A percentile compares a stretch with the other conserved stretches of the same genome.
These are phyloP conservation scores for Odontothrips loti DNA, from an alignment of 2,888 invertebrate species.

Conservation along the genomic window DNA sequence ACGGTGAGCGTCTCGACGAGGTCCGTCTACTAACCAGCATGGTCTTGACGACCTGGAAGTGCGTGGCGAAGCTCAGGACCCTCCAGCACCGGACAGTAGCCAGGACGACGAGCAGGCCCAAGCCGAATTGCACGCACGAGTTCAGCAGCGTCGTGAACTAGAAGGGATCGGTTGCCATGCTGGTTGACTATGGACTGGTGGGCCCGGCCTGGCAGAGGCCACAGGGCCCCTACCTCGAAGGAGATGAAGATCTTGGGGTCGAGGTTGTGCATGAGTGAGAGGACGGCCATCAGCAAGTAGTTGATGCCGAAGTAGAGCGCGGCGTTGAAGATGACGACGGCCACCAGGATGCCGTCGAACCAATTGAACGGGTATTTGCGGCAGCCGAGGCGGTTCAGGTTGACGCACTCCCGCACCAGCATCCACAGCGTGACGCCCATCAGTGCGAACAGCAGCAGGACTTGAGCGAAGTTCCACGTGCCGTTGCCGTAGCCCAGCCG, in stretches of 20 bases:
- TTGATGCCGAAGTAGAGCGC: slow-evolving; percentile 5
- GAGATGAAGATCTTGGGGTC: slow-evolving; percentile 16
- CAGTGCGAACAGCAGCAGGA: neutral
- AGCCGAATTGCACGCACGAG: neutral
- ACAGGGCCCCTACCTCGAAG: neutral
- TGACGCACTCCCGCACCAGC: neutral
- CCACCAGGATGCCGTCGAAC: neutral
- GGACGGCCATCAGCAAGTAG: neutral
- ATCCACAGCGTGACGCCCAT: neutral
- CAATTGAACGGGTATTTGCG: slow-evolving; percentile 9
- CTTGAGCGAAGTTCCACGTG: neutral
- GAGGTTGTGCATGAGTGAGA: neutral
- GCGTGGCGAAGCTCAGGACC: slow-evolving; percentile 9
- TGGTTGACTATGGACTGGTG: no score
- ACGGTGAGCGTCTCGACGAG: neutral
- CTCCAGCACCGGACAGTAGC: slow-evolving; percentile 2
- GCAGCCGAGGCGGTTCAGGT: neutral
- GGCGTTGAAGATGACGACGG: neutral
- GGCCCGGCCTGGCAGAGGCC: no score
- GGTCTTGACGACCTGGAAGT: slow-evolving; percentile 7
- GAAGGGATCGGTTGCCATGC: no score
- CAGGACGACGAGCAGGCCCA: neutral
- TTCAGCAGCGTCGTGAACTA: neutral
- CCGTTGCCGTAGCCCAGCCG: neutral
- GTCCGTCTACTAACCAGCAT: neutral